These are phyloP conservation scores for Graphium colonna DNA, from an alignment of 2,888 invertebrate genomes.

Conservation along the genomic window DNA sequence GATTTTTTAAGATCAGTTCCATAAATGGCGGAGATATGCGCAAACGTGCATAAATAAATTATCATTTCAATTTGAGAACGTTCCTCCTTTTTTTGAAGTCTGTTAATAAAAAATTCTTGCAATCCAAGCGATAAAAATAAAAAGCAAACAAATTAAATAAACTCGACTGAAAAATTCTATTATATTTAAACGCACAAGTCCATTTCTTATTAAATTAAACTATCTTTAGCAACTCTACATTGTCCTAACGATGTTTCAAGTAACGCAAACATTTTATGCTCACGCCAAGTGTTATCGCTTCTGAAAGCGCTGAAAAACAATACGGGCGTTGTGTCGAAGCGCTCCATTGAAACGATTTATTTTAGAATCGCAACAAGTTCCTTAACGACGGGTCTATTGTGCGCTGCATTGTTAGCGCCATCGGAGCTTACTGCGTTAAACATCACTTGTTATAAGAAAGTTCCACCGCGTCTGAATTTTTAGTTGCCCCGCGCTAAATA, in stretches of 20 bases:
- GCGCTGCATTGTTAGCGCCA: constrained; percentile 7
- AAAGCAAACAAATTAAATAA: not conserved
- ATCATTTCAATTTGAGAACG: no score
- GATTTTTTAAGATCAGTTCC: no score
- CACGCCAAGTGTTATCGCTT: no score
- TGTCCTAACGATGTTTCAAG: not conserved
- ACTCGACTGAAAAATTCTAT: no score
- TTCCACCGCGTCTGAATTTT: constrained; percentile 15
- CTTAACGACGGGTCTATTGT: constrained; percentile 9
- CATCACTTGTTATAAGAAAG: constrained; percentile 16
- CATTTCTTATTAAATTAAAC: constrained; percentile 18
- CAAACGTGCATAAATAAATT: no score
- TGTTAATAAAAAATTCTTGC: no score
- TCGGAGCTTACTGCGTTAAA: constrained; percentile 17
- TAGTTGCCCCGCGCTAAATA: constrained; percentile 15
- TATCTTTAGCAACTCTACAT: not conserved
- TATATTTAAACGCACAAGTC: no score
- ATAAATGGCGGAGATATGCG: no score
- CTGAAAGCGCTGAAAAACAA: no score
- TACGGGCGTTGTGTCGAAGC: not conserved
- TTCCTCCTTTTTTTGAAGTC: no score
- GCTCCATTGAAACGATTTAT: constrained; percentile 7
- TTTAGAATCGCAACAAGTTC: constrained; percentile 18
- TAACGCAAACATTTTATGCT: not conserved
- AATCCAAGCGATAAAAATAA: no score